A percentile compares a stretch with the other conserved stretches of the same genome.
Conservation (phyloP, 1,140 invertebrate genomes). For the Dendrolimus punctatus region DNA sequence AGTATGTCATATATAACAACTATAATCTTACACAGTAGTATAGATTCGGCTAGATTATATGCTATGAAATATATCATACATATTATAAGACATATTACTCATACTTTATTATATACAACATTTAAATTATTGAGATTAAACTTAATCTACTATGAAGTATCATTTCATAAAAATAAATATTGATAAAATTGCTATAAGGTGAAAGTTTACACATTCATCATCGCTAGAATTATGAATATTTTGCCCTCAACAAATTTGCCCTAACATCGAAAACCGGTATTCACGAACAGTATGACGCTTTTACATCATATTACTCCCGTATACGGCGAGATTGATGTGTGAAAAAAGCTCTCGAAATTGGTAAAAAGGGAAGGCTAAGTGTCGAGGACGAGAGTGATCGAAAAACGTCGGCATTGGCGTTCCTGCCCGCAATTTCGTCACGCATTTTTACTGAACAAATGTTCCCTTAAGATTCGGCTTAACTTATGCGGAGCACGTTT, state of each 20-base stretch:
- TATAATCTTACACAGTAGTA: too few relatives aligned
- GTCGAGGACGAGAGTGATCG: slow-evolving; percentile 49
- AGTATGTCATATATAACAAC: too few relatives aligned
- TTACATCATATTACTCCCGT: slow-evolving; percentile 39
- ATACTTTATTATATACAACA: too few relatives aligned
- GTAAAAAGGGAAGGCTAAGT: slow-evolving; percentile 65
- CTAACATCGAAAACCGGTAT: slow-evolving; percentile 6
- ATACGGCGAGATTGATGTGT: slow-evolving; percentile 59
- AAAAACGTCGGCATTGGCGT: slow-evolving; percentile 37
- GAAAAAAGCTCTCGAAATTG: slow-evolving; percentile 60
- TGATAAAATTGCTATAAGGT: too few relatives aligned
- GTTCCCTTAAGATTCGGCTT: slow-evolving; percentile 51
- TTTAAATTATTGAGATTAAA: too few relatives aligned
- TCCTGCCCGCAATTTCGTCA: slow-evolving; percentile 55
- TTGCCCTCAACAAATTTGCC: slow-evolving; percentile 1
- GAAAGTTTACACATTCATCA: too few relatives aligned
- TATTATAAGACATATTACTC: too few relatives aligned
- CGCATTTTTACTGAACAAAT: slow-evolving; percentile 62
- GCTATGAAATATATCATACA: too few relatives aligned
- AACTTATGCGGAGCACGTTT: slow-evolving; percentile 58
- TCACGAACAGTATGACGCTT: slow-evolving; percentile 21
- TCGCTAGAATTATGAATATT: neutral
- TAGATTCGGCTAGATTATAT: too few relatives aligned
- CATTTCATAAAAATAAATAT: too few relatives aligned
- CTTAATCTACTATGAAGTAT: too few relatives aligned